Conservation (phyloP, 1,140 invertebrate species). For the Mya arenaria region DNA sequence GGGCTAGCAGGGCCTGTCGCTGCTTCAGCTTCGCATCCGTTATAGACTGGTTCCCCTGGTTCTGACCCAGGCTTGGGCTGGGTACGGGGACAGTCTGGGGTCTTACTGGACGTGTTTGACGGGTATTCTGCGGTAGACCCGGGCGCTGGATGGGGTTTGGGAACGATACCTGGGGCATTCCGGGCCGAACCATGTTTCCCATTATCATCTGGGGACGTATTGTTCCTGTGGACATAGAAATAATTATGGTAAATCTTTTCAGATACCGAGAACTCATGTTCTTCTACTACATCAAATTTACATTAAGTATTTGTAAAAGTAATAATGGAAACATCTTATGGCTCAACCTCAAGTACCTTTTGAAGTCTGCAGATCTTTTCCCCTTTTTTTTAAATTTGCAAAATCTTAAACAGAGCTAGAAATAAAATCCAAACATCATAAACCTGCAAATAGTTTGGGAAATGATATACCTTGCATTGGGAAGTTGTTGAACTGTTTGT, state of each 20-base stretch:
- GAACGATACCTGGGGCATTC: constrained; percentile 56
- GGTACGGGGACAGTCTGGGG: neutral
- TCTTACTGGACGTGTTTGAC: constrained; percentile 6
- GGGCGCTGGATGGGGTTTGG: constrained; percentile 72
- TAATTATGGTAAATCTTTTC: no score
- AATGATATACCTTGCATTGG: constrained; percentile 8
- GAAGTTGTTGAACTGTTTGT: constrained; percentile 42
- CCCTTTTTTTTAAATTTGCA: no score
- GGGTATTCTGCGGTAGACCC: constrained; percentile 10
- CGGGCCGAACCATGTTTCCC: constrained; percentile 59
- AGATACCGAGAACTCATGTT: no score
- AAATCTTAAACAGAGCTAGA: no score
- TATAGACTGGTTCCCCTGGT: neutral
- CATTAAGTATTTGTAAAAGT: no score
- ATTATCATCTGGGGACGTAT: constrained; percentile 66
- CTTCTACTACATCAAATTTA: no score
- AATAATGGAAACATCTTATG: no score
- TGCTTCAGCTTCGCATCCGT: constrained; percentile 63
- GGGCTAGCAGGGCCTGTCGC: constrained; percentile 67
- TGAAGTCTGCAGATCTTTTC: no score
- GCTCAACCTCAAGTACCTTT: no score
- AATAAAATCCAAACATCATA: no score
- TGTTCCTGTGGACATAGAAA: no score
- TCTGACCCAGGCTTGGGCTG: neutral
- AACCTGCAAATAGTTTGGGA: neutral